Percentiles rank a stretch among this genome's conserved stretches.
Evolutionary conservation across 2,888 invertebrate species (phyloP).

Genomic region (Formica aserva): DNA sequence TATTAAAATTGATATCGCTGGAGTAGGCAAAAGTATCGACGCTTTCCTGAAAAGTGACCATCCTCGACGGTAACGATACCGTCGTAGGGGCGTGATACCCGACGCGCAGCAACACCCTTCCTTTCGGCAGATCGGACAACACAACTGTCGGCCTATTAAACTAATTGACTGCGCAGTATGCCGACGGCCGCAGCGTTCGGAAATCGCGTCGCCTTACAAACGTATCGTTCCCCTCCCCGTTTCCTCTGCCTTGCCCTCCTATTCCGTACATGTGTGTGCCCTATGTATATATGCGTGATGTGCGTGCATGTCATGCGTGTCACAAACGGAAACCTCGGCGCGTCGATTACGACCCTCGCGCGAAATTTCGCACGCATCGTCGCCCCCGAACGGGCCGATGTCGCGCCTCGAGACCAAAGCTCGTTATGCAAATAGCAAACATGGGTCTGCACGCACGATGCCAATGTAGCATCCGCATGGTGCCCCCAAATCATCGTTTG

Average conservation of each 20-base stretch:
- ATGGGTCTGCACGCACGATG: conserved; percentile 24
- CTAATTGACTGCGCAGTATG: conserved; percentile 85
- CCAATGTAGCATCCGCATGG: conserved; percentile 17
- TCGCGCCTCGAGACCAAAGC: conserved; percentile 62
- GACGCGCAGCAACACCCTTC: conserved; percentile 64
- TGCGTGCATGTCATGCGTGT: conserved; percentile 43
- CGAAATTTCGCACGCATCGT: conserved; percentile 81
- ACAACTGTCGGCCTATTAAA: conserved; percentile 85
- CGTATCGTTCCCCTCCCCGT: background rate
- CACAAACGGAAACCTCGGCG: conserved; percentile 55
- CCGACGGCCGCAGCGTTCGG: conserved; percentile 76
- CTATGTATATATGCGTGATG: too few species aligned
- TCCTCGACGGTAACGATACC: conserved; percentile 69
- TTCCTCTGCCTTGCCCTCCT: background rate
- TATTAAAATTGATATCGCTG: background rate
- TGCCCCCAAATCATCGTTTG: background rate
- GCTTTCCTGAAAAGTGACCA: conserved; percentile 44
- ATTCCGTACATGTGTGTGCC: background rate
- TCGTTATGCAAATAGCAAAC: conserved; percentile 64
- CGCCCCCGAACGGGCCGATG: conserved; percentile 75
- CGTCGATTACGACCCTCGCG: conserved; percentile 74
- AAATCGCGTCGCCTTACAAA: conserved; percentile 53
- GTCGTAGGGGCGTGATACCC: conserved; percentile 72
- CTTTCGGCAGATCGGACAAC: conserved; percentile 76
- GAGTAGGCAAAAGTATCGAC: conserved; percentile 23